Evolutionary conservation across 2,797 vertebrate genomes (phyloP), one percentile per base, ranked within the genome.

Genomic region (Sebastiscus tertius): DNA sequence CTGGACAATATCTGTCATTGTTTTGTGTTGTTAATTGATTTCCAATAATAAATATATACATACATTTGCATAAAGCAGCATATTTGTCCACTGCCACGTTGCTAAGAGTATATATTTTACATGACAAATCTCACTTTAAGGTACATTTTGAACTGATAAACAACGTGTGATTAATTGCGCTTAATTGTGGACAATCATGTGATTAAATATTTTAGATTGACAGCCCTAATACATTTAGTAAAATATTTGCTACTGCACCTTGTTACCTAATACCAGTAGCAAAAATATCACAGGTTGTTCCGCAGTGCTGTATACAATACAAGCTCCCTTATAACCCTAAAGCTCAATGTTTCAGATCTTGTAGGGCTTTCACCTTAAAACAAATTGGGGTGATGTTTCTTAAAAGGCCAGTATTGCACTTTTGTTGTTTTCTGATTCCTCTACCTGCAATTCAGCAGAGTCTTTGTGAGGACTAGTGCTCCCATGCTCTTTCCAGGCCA

Each of bases 401-500:
- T 92, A 91, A 95, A 93, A 92, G 93, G 84, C 88, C 91, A 89
- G 85, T 89, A 89, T 92, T 93, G 93, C 91, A 92, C 92, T 93
- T 94, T 94, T 92, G 88, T 94, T 93, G 91, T 94, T 91, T 92
- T 91, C 84, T 89, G 88, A 88, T 95, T 93, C 88, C 84, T 91
- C 90, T 87, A 91, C 89, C 89, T 90, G 82, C 85, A 80, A 93
- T 95, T 95, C 94, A 92, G 93, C 92, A 94, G 92, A 88, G 83
- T 93, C 89, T 93, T 95, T 94, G 93, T 94, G 91, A 94, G 89
- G 80, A 90, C 83, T 77, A 90, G 94, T 89, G 83, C 94, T 96
- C 91, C 95, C 92, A 81, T 93, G 91, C 87, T 92, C 91, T 87
- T 96, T 95, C 93, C 93, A 91, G 92, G 93, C 92, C 92, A 88